phyloP scores from a whole-genome alignment of 1,140 invertebrate genomes.

The Elysia chlorotica region DNA sequence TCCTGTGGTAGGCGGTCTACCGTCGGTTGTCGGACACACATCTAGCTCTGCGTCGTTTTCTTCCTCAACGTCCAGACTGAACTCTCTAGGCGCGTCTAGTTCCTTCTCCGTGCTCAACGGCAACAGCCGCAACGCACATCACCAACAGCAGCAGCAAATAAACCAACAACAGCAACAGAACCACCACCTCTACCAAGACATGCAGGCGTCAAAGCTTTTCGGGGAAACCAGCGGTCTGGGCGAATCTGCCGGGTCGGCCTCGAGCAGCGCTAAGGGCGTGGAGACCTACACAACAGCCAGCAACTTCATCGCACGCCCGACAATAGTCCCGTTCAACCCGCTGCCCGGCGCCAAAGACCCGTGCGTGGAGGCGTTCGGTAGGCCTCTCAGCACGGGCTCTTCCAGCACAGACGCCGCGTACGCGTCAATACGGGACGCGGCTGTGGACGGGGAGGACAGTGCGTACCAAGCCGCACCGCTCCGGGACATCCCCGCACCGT shows the following conservation, averaged over 20 bases:
- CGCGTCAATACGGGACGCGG: not conserved
- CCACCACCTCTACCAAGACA: no score
- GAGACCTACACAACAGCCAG: conserved; percentile 1
- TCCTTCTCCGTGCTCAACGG: not conserved
- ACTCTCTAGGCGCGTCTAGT: not conserved
- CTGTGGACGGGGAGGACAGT: no score
- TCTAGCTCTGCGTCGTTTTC: conserved; percentile 10
- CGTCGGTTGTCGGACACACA: not conserved
- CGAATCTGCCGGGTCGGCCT: no score
- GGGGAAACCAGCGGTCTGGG: no score
- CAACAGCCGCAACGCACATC: not conserved
- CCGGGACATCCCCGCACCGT: no score
- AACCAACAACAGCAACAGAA: not conserved
- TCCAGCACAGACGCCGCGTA: not conserved
- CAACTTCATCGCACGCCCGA: conserved; percentile 17
- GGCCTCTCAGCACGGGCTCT: not conserved
- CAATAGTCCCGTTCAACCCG: conserved; percentile 12
- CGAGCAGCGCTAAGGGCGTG: not conserved
- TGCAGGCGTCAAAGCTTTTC: no score
- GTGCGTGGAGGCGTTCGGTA: conserved; percentile 6
- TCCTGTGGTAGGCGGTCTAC: conserved; percentile 1
- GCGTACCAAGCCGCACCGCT: no score
- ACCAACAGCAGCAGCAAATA: not conserved
- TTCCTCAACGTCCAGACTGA: not conserved
- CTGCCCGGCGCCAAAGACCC: conserved; percentile 9